Base-by-base conservation (phyloP, 2,888 invertebrate species). In the Sphinx pinastri region DNA sequence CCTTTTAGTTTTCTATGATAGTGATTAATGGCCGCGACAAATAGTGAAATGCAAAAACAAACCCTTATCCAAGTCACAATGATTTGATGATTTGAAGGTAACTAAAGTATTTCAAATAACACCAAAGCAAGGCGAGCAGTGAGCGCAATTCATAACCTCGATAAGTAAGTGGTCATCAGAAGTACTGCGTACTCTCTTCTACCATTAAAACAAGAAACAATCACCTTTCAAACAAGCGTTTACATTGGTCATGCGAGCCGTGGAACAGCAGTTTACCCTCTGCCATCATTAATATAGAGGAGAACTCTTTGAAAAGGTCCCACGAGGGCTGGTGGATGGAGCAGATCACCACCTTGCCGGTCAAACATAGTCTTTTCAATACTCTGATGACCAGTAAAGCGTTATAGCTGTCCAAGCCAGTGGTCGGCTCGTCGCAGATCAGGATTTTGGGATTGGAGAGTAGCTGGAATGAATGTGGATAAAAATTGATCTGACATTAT, bases 401-500 rank as follows among this genome's bases (percentile, higher is more conserved):
- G 89, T 96, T 98, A 88, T 96, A 98, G 73, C 98, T 98, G 86
- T 99, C 99, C 70, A 99, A 86, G 0, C 99, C 98, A 0, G 98
- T 98, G 0, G 98, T 99, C 0, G 98, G 98, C 84, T 99, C 99
- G 84, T 99, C 99, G 84, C 98, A 98, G 84, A 99, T 98, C 71
- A 99, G 88, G 68, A 99, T 95, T 69, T 96, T 95, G 0, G 99
- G 99, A 84, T 98, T 97, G 19, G 97, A 98, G 72, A 99, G 90
- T 7, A 98, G 92, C 97, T 97, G 84, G 31, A 84, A 84, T 31
- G 31, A 38, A 55, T 19, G 19, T 10, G 19, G 16, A 54, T 54
- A n/a, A n/a, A 38, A 38, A 38, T 38, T 38, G 38, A 38, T 38
- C 38, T 2, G 38, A 6, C 6, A 4, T 38, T 38, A 38, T 38